These are phyloP conservation scores for Peromyscus aztecus DNA, from an alignment of 2,797 vertebrate genomes.

Conservation along the genomic window DNA sequence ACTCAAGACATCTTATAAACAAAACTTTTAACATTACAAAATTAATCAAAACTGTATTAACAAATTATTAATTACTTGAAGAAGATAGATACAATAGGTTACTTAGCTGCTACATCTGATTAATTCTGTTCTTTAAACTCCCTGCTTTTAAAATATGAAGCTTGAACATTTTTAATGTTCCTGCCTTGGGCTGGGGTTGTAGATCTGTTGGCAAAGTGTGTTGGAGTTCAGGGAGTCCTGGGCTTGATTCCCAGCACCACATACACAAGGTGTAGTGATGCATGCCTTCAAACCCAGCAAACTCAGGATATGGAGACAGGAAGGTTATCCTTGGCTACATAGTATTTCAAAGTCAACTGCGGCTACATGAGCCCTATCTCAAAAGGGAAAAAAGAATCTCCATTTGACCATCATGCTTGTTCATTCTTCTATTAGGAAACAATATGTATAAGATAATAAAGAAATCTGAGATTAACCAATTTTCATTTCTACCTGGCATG, in stretches of 20 bases:
- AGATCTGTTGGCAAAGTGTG: neutral
- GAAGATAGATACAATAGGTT: neutral
- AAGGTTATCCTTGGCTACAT: neutral
- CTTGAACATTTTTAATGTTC: neutral
- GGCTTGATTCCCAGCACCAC: neutral
- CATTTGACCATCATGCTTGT: neutral
- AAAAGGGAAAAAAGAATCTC: neutral
- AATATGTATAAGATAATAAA: neutral
- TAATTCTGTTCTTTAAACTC: neutral
- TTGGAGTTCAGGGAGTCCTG: neutral
- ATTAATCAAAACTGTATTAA: conserved; percentile 10
- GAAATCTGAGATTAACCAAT: neutral
- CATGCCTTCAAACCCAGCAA: neutral
- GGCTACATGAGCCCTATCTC: neutral
- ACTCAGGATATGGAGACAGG: neutral
- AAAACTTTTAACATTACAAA: conserved; percentile 22
- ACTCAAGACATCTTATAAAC: conserved; percentile 27
- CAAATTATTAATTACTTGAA: neutral
- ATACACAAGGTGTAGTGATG: neutral
- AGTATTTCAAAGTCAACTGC: neutral
- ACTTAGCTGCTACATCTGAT: neutral
- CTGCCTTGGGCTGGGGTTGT: neutral
- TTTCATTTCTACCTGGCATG: neutral
- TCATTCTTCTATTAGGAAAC: neutral
- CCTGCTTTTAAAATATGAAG: neutral